Base-by-base conservation (phyloP, 2,797 vertebrate genomes). In the Florisuga fusca region DNA sequence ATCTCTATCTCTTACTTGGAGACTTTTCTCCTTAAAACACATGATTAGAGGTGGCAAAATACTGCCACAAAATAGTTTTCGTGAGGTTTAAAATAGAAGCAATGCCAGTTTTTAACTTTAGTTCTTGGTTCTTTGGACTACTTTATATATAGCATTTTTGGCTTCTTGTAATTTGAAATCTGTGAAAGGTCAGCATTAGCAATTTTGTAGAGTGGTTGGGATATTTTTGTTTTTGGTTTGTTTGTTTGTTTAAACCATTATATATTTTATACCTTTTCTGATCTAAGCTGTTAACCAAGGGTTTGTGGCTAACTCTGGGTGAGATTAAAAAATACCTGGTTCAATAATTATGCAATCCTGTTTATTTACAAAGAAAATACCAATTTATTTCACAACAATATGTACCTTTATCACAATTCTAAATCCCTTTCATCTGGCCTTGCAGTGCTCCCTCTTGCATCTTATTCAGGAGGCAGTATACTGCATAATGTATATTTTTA, bases 21-120 rank as follows among this genome's bases (percentile, higher is more conserved):
- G 66, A 73, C 31, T 91, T 95, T 78, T 86, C 58, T 89, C 12
- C 41, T 89, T 89, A 66, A 87, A 87, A 73, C 18, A 69, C 29
- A 4, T 75, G 78, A 84, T 94, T 91, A 62, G 50, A 96, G 91
- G 66, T 84, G 84, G 87, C 62, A 94, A 84, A 93, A 84, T 27
- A 36, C 51, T 0, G 27, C 41, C 54, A 90, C 58, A 91, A 72
- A 94, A 88, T 59, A 86, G 41, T 16, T 94, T 48, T 78, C 48
- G 19, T 12, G 78, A 93, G 63, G 94, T 88, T 79, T 84, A 78
- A 95, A 81, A 38, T 25, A 68, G 27, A 89, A 69, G 25, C 17
- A 84, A 61, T 78, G 66, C 76, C 62, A 61, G 2, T 48, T 67
- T 78, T 51, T 12, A 31, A 50, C 58, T 82, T 85, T 9, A 66